Percentiles rank a stretch among this genome's conserved stretches.
phyloP scores from a whole-genome alignment of 2,113 vertebrate species.

The Terrapene triunguis region DNA sequence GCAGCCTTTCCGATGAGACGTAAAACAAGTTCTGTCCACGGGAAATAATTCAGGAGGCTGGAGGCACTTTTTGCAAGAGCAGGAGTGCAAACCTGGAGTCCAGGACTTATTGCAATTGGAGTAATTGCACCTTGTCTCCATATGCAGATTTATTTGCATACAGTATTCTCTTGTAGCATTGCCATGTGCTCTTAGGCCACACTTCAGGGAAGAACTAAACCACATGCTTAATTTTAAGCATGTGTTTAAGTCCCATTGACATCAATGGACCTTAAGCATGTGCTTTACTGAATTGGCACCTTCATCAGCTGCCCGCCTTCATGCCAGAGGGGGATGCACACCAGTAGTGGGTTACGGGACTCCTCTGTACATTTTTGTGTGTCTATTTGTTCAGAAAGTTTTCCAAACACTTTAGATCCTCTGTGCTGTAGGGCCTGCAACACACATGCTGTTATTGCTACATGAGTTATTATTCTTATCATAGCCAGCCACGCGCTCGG shows the following conservation, averaged over 20 bases:
- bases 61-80: background rate
- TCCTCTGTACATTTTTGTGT: background rate
- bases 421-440: background rate
- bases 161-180: background rate
- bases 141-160: background rate
- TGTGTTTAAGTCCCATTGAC: background rate
- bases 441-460: background rate
- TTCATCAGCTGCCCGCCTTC: background rate
- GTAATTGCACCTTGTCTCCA: background rate
- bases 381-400: background rate
- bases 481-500: background rate
- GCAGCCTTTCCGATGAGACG: background rate
- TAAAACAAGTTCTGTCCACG: background rate
- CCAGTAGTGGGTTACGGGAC: background rate
- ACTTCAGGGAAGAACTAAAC: background rate
- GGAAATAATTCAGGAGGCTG: background rate
- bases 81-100: too few relatives aligned
- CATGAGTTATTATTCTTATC: background rate
- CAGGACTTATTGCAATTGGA: background rate
- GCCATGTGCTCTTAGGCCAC: background rate
- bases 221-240: background rate
- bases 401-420: background rate
- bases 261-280: background rate
- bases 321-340: background rate
- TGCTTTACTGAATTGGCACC: background rate